Conservation (phyloP, 2,797 vertebrate species). For the Spizella passerina region DNA sequence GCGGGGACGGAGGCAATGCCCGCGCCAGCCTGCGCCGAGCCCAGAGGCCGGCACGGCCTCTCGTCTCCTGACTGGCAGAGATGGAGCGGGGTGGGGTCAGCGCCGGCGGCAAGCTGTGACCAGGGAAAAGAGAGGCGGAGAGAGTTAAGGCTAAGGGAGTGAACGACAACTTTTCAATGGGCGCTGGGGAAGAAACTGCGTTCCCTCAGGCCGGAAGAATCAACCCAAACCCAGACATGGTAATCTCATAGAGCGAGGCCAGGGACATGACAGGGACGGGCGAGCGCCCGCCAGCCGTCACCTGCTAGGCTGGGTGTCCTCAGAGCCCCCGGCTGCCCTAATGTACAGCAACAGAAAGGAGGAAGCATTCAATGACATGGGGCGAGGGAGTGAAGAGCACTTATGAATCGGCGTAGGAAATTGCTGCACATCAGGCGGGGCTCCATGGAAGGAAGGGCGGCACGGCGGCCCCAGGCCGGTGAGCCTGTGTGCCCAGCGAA, state of each 20-base stretch:
- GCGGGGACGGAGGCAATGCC: neutral
- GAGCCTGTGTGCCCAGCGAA: rapidly evolving
- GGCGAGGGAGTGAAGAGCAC: rapidly evolving
- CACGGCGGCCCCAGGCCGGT: too few relatives aligned
- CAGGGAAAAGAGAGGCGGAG: neutral
- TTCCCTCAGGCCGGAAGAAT: neutral
- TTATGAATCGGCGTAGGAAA: too few relatives aligned
- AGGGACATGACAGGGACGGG: rapidly evolving
- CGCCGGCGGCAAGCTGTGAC: neutral
- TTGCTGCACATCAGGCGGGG: too few relatives aligned
- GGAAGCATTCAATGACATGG: neutral
- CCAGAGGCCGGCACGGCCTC: neutral
- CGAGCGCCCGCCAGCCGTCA: too few relatives aligned
- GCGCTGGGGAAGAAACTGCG: rapidly evolving
- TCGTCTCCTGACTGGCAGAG: neutral
- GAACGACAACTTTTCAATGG: neutral
- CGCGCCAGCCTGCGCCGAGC: neutral
- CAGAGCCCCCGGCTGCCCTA: too few relatives aligned
- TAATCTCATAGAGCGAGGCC: rapidly evolving
- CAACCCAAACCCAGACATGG: neutral
- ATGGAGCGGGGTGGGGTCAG: neutral
- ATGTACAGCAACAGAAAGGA: neutral
- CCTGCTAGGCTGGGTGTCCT: rapidly evolving
- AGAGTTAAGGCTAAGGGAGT: rapidly evolving
- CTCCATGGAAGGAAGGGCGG: rapidly evolving